Percentiles rank a stretch among this genome's conserved stretches.
phyloP scores from a whole-genome alignment of 2,113 vertebrate genomes.

The Phylloscopus trochilus region DNA sequence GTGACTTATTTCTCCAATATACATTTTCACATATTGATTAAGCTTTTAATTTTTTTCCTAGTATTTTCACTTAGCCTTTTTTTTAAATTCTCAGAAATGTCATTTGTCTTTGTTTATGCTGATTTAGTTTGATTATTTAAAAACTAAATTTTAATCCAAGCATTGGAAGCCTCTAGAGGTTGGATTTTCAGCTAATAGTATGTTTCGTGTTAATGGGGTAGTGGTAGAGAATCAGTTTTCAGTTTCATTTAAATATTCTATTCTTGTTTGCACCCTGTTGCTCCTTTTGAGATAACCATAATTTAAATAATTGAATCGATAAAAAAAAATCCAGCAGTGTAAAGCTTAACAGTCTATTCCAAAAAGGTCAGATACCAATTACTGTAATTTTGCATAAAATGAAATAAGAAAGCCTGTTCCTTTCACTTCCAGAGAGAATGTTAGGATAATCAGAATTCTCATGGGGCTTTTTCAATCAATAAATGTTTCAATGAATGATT shows the following conservation, averaged over 20 bases:
- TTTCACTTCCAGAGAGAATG: slow-evolving; percentile 56
- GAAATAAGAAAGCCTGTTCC: slow-evolving; percentile 57
- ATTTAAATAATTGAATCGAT: slow-evolving; percentile 75
- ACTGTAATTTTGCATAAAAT: slow-evolving; percentile 73
- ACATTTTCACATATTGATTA: not conserved
- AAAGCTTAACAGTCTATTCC: slow-evolving; percentile 62
- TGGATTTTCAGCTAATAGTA: slow-evolving; percentile 36
- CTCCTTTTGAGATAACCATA: slow-evolving; percentile 61
- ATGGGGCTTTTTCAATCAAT: slow-evolving; percentile 64
- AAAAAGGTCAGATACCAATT: slow-evolving; percentile 72
- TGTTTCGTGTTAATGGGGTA: not conserved
- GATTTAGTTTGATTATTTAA: slow-evolving; percentile 30
- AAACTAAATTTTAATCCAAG: slow-evolving; percentile 44
- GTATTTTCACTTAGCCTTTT: not conserved
- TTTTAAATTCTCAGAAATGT: not conserved
- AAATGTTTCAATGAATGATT: slow-evolving; percentile 51
- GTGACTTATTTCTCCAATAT: not conserved
- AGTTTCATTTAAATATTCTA: slow-evolving; percentile 61
- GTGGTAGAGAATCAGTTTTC: slow-evolving; percentile 28
- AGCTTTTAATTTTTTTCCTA: not conserved
- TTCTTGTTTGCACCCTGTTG: slow-evolving; percentile 57
- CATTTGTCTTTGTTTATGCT: slow-evolving; percentile 33
- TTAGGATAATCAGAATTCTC: slow-evolving; percentile 61
- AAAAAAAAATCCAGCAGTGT: slow-evolving; percentile 54
- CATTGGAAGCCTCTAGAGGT: not conserved